phyloP scores from a whole-genome alignment of 2,888 invertebrate species.

The Prosapia bicincta region DNA sequence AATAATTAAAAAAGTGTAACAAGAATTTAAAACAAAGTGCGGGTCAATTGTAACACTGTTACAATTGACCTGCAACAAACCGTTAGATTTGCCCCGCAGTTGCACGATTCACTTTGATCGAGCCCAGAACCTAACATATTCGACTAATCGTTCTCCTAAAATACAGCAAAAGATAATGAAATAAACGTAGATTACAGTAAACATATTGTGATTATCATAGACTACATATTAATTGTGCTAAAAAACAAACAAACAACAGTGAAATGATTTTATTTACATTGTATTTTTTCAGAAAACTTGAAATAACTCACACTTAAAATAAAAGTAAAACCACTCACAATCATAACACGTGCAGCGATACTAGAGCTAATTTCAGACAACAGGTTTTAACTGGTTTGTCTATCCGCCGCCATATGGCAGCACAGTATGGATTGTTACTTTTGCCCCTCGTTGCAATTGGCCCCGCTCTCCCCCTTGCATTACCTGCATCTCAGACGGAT shows the following conservation, averaged over 20 bases:
- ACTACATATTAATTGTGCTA: background rate
- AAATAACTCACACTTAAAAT: background rate
- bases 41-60: too few species aligned
- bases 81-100: background rate
- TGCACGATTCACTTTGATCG: background rate
- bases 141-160: background rate
- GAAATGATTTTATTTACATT: background rate
- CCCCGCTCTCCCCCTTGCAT: too few species aligned
- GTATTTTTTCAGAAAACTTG: background rate
- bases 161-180: background rate
- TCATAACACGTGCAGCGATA: background rate
- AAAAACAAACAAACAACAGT: background rate
- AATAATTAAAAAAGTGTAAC: too few species aligned
- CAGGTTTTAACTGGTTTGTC: too few species aligned
- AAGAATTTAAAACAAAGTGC: too few species aligned
- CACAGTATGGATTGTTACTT: too few species aligned
- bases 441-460: too few species aligned
- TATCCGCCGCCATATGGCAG: too few species aligned
- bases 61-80: too few species aligned
- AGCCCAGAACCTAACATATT: background rate
- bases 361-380: too few species aligned
- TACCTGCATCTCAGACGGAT: too few species aligned
- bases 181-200: conserved; percentile 7
- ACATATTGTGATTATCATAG: background rate
- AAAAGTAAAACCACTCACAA: background rate